phyloP scores from a whole-genome alignment of 92 coral and sea anemone genomes.

The Epizoanthus rinbou region DNA sequence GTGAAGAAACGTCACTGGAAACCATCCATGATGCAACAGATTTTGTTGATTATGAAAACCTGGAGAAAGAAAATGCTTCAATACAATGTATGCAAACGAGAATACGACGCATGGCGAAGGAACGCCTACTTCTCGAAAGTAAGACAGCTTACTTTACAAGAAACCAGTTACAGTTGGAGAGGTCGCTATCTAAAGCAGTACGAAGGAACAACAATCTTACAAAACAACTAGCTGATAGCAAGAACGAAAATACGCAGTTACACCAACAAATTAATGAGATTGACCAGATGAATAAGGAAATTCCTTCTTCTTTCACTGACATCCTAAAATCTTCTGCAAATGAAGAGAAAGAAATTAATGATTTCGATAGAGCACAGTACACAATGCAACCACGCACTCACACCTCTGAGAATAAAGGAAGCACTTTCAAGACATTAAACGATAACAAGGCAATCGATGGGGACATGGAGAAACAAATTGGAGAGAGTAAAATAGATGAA shows the following conservation, averaged over 20 bases:
- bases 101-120: constrained; percentile 68
- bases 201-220: constrained; percentile 52
- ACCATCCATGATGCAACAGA: constrained; percentile 1
- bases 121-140: constrained; percentile 67
- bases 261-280: constrained; percentile 48
- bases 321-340: background rate
- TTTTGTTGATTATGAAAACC: background rate
- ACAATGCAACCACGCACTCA: background rate
- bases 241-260: constrained; percentile 51
- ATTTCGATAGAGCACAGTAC: background rate
- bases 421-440: background rate
- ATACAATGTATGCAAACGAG: constrained; percentile 24
- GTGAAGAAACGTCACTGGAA: background rate
- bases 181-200: constrained; percentile 60
- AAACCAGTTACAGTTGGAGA: constrained; percentile 64
- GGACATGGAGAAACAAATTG: too few species aligned
- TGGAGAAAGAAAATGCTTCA: background rate
- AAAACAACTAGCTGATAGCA: constrained; percentile 60
- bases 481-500: background rate
- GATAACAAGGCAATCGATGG: background rate
- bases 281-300: constrained; percentile 42
- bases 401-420: background rate
- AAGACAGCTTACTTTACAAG: constrained; percentile 67
- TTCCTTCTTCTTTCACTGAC: too few species aligned
- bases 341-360: background rate